phyloP scores from a whole-genome alignment of 2,113 vertebrate species.

The Gulo gulo region DNA sequence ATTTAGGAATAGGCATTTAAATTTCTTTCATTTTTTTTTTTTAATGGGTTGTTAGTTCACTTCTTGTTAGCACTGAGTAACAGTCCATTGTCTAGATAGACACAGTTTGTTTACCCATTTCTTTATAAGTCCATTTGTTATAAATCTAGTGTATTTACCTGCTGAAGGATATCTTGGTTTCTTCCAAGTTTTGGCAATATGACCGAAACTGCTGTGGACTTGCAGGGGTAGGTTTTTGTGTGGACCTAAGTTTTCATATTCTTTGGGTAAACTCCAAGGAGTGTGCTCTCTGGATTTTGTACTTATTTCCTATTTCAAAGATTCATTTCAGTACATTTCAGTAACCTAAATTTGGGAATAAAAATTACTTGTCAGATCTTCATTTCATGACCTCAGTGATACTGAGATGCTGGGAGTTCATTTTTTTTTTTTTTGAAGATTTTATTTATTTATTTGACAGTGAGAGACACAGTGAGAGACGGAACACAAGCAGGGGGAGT shows the following conservation, averaged over 20 bases:
- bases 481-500: too few species aligned
- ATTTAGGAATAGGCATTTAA: not conserved
- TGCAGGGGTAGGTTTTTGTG: not conserved
- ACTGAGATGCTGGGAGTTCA: slow-evolving; percentile 58
- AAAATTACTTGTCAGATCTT: slow-evolving; percentile 72
- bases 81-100: not conserved
- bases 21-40: not conserved
- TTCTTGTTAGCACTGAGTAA: not conserved
- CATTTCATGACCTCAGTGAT: slow-evolving; percentile 47
- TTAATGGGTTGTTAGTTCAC: not conserved
- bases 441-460: too few species aligned
- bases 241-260: not conserved
- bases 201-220: not conserved
- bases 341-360: slow-evolving; percentile 60
- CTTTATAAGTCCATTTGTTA: not conserved
- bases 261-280: not conserved
- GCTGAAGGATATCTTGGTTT: not conserved
- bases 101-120: not conserved
- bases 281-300: not conserved
- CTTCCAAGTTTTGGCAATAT: not conserved
- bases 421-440: not conserved
- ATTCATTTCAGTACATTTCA: slow-evolving; percentile 54
- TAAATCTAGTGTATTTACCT: not conserved
- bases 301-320: not conserved
- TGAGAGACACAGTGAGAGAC: too few species aligned